Evolutionary conservation across 2,113 vertebrate species (phyloP).

Genomic region (Vulpes vulpes): DNA sequence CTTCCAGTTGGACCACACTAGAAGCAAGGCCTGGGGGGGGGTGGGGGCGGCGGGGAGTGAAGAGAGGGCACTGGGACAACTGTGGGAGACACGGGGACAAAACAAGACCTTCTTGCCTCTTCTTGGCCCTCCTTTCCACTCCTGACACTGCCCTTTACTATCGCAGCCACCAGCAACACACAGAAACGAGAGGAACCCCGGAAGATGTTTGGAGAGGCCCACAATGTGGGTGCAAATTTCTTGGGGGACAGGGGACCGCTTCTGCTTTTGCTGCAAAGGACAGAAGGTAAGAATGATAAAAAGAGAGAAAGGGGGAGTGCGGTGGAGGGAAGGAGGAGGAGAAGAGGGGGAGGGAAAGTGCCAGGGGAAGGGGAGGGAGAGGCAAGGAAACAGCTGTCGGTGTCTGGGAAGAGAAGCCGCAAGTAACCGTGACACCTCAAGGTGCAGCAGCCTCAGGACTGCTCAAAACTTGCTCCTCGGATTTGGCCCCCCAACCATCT

Average conservation of each 20-base stretch:
- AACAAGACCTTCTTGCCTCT: rapidly evolving
- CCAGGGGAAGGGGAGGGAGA: not conserved
- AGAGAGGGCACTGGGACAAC: not conserved
- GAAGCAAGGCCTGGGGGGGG: not conserved
- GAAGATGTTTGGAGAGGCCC: rapidly evolving
- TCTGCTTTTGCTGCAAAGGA: not conserved
- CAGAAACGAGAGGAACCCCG: not conserved
- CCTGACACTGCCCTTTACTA: too few relatives aligned
- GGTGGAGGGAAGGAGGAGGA: not conserved
- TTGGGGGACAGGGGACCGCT: not conserved
- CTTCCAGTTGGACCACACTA: not conserved
- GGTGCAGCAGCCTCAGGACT: not conserved
- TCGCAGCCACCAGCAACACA: not conserved
- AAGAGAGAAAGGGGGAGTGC: not conserved
- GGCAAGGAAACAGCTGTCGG: not conserved
- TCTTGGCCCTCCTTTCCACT: not conserved
- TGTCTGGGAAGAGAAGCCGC: not conserved
- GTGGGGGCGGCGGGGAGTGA: not conserved
- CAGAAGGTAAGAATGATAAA: not conserved
- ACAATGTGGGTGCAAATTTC: not conserved
- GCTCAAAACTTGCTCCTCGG: not conserved
- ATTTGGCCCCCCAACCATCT: too few relatives aligned
- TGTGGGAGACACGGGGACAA: rapidly evolving
- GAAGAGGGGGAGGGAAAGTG: not conserved
- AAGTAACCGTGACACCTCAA: not conserved